Evolutionary conservation across 2,113 vertebrate species (phyloP).

Genomic region (Phylloscopus trochilus): DNA sequence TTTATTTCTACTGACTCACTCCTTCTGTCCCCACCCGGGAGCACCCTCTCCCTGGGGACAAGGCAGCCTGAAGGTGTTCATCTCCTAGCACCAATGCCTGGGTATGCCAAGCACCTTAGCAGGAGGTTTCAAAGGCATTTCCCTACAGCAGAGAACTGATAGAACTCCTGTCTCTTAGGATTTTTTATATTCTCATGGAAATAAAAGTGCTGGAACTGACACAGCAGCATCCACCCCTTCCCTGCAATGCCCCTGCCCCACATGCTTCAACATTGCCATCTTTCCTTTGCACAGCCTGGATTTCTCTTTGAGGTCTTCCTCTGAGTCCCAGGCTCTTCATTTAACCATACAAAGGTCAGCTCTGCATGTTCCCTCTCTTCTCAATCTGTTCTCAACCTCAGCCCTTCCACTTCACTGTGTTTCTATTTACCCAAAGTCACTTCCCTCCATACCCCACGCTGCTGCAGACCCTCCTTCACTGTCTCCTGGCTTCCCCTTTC

Average conservation of each 20-base stretch:
- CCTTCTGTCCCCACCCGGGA: neutral
- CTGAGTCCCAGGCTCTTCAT: neutral
- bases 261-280: fast-evolving
- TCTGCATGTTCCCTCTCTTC: neutral
- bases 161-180: neutral
- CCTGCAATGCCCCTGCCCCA: neutral
- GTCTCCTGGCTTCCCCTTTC: neutral
- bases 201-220: neutral
- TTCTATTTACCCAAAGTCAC: neutral
- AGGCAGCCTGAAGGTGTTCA: neutral
- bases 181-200: neutral
- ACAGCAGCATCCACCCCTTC: neutral
- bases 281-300: neutral
- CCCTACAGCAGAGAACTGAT: neutral
- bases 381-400: neutral
- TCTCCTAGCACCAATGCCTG: neutral
- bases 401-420: neutral
- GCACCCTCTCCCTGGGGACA: neutral
- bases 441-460: neutral
- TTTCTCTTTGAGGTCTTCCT: neutral
- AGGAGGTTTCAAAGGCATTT: neutral
- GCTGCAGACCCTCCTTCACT: neutral
- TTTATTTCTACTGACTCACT: neutral
- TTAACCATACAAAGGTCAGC: neutral
- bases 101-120: neutral